These are phyloP conservation scores for Peromyscus californicus DNA, from an alignment of 2,113 vertebrate genomes.

Conservation along the genomic window DNA sequence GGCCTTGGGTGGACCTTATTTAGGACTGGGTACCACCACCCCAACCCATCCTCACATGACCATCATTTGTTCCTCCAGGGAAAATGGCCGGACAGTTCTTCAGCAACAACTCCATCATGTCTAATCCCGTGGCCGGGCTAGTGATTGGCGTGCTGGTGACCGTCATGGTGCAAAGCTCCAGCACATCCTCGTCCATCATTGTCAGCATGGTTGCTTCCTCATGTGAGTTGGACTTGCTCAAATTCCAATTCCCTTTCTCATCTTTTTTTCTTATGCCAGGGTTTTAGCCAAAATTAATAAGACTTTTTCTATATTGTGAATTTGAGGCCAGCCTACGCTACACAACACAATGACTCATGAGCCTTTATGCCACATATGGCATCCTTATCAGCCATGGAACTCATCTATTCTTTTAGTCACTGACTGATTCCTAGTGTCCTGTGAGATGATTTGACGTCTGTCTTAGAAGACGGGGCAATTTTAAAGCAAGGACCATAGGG, in stretches of 20 bases:
- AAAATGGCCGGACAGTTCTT: constrained; percentile 98
- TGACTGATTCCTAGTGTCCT: not conserved
- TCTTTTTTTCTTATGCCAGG: not conserved
- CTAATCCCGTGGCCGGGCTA: constrained; percentile 95
- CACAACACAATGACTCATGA: not conserved
- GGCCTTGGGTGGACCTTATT: not conserved
- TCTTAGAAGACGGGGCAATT: too few species aligned
- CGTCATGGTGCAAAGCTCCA: constrained; percentile 97
- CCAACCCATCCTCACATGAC: accelerated
- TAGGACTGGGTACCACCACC: accelerated
- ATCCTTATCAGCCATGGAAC: too few species aligned
- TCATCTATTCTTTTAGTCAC: not conserved
- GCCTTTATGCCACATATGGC: not conserved
- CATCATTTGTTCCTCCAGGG: constrained; percentile 85
- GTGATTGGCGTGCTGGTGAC: constrained; percentile 98
- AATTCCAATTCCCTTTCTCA: accelerated
- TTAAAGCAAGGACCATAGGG: not conserved
- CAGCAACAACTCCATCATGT: constrained; percentile 93
- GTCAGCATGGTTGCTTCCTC: constrained; percentile 99
- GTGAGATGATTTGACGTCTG: not conserved
- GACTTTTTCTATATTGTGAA: not conserved
- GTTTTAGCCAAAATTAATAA: not conserved
- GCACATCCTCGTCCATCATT: constrained; percentile 96
- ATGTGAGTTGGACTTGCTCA: constrained; percentile 87
- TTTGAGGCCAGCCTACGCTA: not conserved